These are phyloP conservation scores for Masticophis lateralis DNA, from an alignment of 2,797 vertebrate species.

Conservation along the genomic window DNA sequence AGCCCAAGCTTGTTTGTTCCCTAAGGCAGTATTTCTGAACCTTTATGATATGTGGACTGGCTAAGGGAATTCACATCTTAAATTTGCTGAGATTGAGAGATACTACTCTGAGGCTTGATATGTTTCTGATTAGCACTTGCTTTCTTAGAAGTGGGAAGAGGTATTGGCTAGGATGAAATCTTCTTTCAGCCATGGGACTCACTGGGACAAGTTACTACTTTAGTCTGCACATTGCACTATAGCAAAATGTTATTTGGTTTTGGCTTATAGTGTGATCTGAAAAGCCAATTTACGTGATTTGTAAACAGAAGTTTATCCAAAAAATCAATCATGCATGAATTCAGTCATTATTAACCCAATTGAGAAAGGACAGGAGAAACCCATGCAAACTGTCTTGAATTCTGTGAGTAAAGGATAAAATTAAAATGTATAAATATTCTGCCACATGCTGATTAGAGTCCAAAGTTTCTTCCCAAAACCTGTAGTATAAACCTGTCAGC, in stretches of 20 bases:
- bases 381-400: not conserved
- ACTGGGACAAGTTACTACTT: not conserved
- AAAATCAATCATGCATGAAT: not conserved
- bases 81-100: not conserved
- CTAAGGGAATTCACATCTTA: not conserved
- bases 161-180: no score
- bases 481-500: not conserved
- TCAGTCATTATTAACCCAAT: not conserved
- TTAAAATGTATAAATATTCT: not conserved
- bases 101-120: not conserved
- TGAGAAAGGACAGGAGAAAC: not conserved
- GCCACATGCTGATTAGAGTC: not conserved
- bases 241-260: not conserved
- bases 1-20: not conserved
- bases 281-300: not conserved
- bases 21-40: not conserved
- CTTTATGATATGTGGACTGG: not conserved
- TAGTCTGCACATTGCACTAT: not conserved
- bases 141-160: not conserved
- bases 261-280: not conserved
- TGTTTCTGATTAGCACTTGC: not conserved
- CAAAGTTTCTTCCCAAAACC: not conserved
- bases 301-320: not conserved
- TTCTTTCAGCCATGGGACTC: not conserved
- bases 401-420: not conserved